These are phyloP conservation scores for Allacma fusca DNA, from an alignment of 2,888 invertebrate genomes.

Conservation along the genomic window DNA sequence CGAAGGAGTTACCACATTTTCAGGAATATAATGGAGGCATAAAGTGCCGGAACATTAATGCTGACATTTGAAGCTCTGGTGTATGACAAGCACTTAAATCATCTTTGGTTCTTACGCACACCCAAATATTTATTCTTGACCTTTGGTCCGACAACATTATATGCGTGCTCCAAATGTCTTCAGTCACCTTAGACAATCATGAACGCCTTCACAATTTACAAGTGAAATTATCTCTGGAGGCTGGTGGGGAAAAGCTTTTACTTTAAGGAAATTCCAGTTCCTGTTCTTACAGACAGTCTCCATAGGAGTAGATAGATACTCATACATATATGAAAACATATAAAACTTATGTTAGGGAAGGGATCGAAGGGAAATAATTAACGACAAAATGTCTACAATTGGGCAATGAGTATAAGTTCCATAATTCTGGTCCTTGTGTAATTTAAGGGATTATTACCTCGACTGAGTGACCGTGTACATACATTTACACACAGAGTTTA, in stretches of 20 bases:
- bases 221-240: neutral
- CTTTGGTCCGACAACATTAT: slow-evolving; percentile 28
- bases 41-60: slow-evolving; percentile 26
- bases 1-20: neutral
- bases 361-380: no score
- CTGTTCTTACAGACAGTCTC: no score
- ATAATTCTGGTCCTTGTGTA: no score
- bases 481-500: neutral
- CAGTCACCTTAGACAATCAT: slow-evolving; percentile 37
- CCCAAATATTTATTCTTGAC: slow-evolving; percentile 43
- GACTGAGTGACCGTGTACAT: no score
- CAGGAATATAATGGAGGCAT: neutral
- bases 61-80: slow-evolving; percentile 32
- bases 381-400: no score
- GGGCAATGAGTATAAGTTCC: no score
- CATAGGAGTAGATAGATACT: no score
- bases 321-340: no score
- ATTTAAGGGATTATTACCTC: no score
- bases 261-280: neutral
- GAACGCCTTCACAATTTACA: slow-evolving; percentile 25
- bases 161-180: slow-evolving; percentile 43
- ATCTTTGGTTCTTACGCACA: slow-evolving; percentile 32
- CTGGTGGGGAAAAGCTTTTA: neutral
- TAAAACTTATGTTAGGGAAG: no score
- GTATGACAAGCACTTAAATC: slow-evolving; percentile 41